Conservation (phyloP, 2,888 invertebrate species). For the Adelognathus sp. region DNA sequence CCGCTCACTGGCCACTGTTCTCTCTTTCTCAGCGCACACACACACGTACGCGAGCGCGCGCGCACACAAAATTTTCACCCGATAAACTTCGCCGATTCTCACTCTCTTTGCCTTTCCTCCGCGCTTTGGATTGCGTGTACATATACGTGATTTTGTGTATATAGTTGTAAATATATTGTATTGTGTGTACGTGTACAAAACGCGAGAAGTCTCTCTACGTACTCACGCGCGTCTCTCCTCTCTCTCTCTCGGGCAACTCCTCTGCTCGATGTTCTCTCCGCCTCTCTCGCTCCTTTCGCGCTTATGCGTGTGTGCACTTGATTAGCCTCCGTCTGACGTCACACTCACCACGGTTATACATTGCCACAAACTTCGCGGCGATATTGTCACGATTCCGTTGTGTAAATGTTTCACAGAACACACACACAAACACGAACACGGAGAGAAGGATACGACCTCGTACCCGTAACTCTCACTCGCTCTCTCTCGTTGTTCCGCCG, state of each 20-base stretch:
- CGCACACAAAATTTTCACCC: not conserved
- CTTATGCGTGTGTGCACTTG: conserved; percentile 76
- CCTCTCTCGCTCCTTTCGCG: conserved; percentile 39
- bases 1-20: conserved; percentile 18
- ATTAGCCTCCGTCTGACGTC: conserved; percentile 79
- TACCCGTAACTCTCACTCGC: too few relatives aligned
- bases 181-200: too few relatives aligned
- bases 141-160: conserved; percentile 16
- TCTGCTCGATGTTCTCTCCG: not conserved
- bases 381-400: conserved; percentile 75
- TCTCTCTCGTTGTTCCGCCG: conserved; percentile 41
- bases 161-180: too few relatives aligned
- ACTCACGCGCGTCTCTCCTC: not conserved
- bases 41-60: not conserved
- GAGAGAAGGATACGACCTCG: conserved; percentile 56
- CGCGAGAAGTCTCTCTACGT: not conserved
- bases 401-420: too few relatives aligned
- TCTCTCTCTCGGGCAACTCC: not conserved
- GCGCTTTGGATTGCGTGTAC: conserved; percentile 53
- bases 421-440: conserved; percentile 17
- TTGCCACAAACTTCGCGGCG: too few relatives aligned
- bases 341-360: conserved; percentile 79
- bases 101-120: conserved; percentile 44
- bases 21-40: too few relatives aligned
- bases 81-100: not conserved